A percentile compares a stretch with the other conserved stretches of the same genome.
phyloP scores from a whole-genome alignment of 2,797 vertebrate species.

The Lutjanus campechanus region DNA sequence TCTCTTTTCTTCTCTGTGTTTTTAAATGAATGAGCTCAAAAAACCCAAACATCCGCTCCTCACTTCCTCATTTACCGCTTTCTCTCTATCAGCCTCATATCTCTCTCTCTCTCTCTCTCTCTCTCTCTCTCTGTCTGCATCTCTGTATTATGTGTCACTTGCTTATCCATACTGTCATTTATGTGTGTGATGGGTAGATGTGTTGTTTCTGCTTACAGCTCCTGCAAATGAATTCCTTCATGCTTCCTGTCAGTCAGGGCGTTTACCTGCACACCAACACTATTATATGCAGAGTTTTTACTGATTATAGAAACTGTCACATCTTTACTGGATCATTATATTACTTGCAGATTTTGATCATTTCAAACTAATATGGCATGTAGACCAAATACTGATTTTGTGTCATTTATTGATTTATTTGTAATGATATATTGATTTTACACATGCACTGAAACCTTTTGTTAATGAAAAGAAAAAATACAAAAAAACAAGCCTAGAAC shows the following conservation, averaged over 20 bases:
- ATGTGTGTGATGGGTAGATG: slow-evolving; percentile 16
- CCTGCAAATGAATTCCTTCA: neutral
- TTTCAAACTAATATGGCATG: neutral
- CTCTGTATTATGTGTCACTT: slow-evolving; percentile 39
- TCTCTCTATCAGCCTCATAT: slow-evolving; percentile 66
- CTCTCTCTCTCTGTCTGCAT: slow-evolving; percentile 18
- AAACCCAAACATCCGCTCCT: slow-evolving; percentile 87
- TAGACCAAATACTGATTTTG: neutral
- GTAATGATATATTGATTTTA: neutral
- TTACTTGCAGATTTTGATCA: neutral
- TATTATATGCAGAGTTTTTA: neutral
- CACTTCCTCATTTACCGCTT: slow-evolving; percentile 87
- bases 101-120: slow-evolving; percentile 14
- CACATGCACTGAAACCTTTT: neutral
- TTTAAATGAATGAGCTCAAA: slow-evolving; percentile 89
- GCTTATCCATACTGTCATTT: slow-evolving; percentile 11
- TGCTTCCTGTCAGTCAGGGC: slow-evolving; percentile 27
- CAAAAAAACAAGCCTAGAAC: too few relatives aligned
- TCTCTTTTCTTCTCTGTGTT: slow-evolving; percentile 76
- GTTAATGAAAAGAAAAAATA: neutral
- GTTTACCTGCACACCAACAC: slow-evolving; percentile 14
- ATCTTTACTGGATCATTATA: neutral
- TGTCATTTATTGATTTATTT: too few relatives aligned
- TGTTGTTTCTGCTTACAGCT: slow-evolving; percentile 23
- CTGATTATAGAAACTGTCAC: neutral